phyloP scores from a whole-genome alignment of 2,113 vertebrate genomes.

The Climacteris rufus region DNA sequence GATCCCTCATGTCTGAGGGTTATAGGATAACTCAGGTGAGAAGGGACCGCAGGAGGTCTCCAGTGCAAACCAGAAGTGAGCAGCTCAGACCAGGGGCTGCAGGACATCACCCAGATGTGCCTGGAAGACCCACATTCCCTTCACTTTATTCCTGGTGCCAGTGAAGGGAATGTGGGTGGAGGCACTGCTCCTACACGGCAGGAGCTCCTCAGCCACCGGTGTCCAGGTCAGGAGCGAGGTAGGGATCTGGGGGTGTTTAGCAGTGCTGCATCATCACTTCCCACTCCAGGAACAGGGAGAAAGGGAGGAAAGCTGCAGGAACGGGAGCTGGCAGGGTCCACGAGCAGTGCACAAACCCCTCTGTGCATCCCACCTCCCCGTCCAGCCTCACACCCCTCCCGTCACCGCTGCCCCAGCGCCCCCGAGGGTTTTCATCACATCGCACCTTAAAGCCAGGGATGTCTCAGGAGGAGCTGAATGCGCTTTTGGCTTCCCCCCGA shows the following conservation, averaged over 20 bases:
- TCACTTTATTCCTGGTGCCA: background rate
- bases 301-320: background rate
- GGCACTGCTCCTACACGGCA: accelerated
- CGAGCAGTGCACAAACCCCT: no score
- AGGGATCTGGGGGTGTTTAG: background rate
- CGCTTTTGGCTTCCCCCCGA: background rate
- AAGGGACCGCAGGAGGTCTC: background rate
- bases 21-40: background rate
- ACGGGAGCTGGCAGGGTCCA: background rate
- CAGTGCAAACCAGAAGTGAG: accelerated
- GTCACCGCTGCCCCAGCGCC: background rate
- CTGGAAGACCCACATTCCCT: background rate
- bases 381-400: background rate
- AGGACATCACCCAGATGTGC: background rate
- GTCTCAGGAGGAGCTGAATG: background rate
- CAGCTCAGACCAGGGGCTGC: background rate
- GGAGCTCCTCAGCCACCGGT: accelerated
- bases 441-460: background rate
- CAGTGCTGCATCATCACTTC: accelerated
- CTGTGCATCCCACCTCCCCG: accelerated
- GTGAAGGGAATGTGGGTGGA: background rate
- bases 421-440: background rate
- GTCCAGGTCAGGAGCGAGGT: accelerated
- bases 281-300: background rate
- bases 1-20: accelerated